These are phyloP conservation scores for Drosophila navojoa DNA, from an alignment of 1,140 invertebrate species.

Conservation along the genomic window DNA sequence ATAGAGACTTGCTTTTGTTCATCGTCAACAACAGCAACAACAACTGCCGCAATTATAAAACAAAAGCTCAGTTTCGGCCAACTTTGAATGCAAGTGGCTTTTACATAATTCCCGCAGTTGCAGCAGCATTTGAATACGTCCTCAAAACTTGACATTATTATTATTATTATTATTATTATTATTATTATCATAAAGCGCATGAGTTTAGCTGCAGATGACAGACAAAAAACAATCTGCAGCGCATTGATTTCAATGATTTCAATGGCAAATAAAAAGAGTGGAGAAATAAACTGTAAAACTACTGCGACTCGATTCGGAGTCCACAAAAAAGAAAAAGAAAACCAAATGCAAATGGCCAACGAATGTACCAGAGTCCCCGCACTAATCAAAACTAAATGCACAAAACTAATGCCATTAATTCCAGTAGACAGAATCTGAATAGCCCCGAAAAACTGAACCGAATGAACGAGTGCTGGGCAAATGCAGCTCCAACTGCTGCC, in stretches of 20 bases:
- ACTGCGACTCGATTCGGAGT: constrained; percentile 12
- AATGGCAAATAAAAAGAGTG: neutral
- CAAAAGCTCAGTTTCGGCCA: constrained; percentile 19
- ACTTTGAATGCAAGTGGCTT: constrained; percentile 24
- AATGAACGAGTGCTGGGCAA: constrained; percentile 28
- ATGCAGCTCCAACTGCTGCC: constrained; percentile 56
- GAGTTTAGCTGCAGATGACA: constrained; percentile 2
- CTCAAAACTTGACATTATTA: constrained; percentile 39
- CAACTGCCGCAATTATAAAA: constrained; percentile 34
- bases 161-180: too few species aligned
- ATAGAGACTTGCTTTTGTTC: constrained; percentile 8
- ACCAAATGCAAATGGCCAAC: constrained; percentile 59
- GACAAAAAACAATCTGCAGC: constrained; percentile 44
- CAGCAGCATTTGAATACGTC: constrained; percentile 31
- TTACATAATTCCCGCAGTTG: constrained; percentile 39
- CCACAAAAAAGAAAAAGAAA: neutral
- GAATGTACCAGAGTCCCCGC: constrained; percentile 38
- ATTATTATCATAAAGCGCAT: constrained; percentile 36
- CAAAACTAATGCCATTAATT: constrained; percentile 82
- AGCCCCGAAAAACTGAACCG: constrained; percentile 36
- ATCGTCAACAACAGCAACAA: constrained; percentile 1
- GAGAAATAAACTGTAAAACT: constrained; percentile 37
- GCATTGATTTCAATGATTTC: constrained; percentile 41
- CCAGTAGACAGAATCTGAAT: constrained; percentile 80
- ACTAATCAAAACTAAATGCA: constrained; percentile 81